Conservation (phyloP, 2,113 vertebrate genomes). For the Pagrus major region DNA sequence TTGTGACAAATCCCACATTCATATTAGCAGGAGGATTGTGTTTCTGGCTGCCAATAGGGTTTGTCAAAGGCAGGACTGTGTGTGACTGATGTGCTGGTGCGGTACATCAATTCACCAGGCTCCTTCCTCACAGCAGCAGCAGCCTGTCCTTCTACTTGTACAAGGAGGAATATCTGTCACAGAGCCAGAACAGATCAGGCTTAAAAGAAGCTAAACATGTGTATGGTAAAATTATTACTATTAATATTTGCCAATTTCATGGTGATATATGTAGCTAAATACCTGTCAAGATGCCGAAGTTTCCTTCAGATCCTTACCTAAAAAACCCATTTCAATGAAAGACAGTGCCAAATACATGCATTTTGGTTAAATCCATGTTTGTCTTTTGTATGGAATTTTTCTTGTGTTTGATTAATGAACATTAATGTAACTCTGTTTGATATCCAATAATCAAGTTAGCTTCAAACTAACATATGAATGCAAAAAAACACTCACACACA, state of each 20-base stretch:
- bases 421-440: background rate
- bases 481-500: background rate
- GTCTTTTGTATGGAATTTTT: background rate
- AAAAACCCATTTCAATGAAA: background rate
- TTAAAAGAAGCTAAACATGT: background rate
- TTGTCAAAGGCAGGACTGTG: conserved; percentile 16
- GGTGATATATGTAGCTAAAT: background rate
- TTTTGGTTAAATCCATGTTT: background rate
- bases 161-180: background rate
- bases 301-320: background rate
- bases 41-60: background rate
- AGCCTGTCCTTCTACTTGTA: conserved; percentile 4
- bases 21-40: conserved; percentile 15
- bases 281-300: background rate
- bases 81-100: conserved; percentile 10
- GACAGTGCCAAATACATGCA: background rate
- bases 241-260: conserved; percentile 5
- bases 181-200: background rate
- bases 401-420: background rate
- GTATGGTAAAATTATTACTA: background rate
- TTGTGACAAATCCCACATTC: conserved; percentile 28
- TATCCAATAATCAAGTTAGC: background rate
- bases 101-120: conserved; percentile 7
- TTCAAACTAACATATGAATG: background rate
- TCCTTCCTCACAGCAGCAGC: conserved; percentile 7